Evolutionary conservation across 2,888 invertebrate genomes (phyloP).

Genomic region (Phymatocera aterrima): DNA sequence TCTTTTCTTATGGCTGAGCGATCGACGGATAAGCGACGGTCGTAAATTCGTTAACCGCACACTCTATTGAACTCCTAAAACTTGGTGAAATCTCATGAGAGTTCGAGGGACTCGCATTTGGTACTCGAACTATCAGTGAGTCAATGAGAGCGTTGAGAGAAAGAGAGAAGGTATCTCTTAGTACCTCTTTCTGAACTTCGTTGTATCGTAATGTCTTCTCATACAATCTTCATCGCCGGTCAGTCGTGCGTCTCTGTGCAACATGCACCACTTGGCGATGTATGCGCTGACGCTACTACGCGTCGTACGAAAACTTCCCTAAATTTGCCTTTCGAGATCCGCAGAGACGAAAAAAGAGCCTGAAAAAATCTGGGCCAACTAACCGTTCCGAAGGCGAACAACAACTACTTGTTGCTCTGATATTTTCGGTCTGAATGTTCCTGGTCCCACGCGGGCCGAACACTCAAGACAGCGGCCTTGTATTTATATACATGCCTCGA

Average conservation of each 20-base stretch:
- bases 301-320: background rate
- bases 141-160: background rate
- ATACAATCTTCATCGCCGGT: too few species aligned
- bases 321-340: background rate
- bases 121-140: background rate
- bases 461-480: constrained; percentile 13
- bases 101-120: background rate
- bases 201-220: background rate
- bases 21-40: constrained; percentile 10
- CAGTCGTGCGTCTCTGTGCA: too few species aligned
- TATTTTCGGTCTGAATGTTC: constrained; percentile 39
- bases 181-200: background rate
- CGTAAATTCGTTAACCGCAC: constrained; percentile 32
- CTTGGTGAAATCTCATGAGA: background rate
- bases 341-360: background rate
- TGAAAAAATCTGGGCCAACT: constrained; percentile 24
- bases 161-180: background rate
- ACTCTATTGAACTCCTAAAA: constrained; percentile 1
- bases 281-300: too few species aligned
- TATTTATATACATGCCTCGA: background rate
- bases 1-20: background rate
- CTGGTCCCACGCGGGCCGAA: constrained; percentile 24
- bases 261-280: too few species aligned
- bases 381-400: constrained; percentile 33
- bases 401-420: constrained; percentile 44